Conservation (phyloP, 2,888 invertebrate species). For the Rhamnusium bicolor region DNA sequence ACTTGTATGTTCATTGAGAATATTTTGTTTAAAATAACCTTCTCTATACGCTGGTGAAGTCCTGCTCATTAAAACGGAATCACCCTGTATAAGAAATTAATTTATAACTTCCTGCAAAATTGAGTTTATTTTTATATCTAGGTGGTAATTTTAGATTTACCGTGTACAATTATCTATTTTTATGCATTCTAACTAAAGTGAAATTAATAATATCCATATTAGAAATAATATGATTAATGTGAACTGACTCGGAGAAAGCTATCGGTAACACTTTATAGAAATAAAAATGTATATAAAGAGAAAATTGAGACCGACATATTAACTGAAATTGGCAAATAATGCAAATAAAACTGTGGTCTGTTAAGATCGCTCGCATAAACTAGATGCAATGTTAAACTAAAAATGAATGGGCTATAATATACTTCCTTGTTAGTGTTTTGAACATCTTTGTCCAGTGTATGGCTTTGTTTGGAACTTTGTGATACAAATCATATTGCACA, state of each 20-base stretch:
- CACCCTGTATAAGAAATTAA: background rate
- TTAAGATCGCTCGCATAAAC: background rate
- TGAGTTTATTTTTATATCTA: background rate
- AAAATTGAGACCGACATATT: background rate
- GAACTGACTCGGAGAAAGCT: conserved; percentile 9
- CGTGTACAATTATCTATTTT: background rate
- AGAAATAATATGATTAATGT: conserved; percentile 5
- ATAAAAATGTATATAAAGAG: background rate
- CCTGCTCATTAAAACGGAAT: no score
- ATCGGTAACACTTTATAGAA: background rate
- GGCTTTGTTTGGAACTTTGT: background rate
- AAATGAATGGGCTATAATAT: background rate
- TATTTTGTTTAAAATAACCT: no score
- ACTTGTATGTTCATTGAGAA: no score
- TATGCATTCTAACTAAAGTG: background rate
- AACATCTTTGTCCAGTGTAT: background rate
- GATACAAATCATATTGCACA: background rate
- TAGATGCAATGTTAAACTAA: background rate
- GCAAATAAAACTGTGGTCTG: background rate
- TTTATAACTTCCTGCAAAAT: background rate
- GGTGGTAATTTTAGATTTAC: background rate
- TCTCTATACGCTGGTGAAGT: no score
- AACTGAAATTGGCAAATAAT: background rate
- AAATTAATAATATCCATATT: conserved; percentile 2
- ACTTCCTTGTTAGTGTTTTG: background rate